Conservation (phyloP, 2,113 vertebrate species). For the Lynx canadensis region DNA sequence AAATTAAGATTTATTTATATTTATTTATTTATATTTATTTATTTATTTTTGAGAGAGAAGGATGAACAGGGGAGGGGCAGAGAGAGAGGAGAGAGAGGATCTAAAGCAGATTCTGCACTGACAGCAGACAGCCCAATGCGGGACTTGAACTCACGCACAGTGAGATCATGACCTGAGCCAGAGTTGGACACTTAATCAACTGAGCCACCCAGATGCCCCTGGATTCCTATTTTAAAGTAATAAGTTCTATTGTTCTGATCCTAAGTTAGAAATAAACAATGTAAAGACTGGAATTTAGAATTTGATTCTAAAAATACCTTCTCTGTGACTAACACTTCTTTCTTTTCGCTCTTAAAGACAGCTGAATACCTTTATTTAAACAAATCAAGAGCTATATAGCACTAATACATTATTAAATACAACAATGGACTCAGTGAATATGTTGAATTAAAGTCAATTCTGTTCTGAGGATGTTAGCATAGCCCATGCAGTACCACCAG, state of each 20-base stretch:
- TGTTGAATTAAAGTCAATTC: neutral
- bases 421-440: neutral
- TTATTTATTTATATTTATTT: too few species aligned
- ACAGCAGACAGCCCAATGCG: too few species aligned
- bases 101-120: too few species aligned
- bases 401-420: neutral
- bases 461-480: neutral
- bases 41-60: too few species aligned
- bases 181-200: too few species aligned
- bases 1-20: too few species aligned
- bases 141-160: too few species aligned
- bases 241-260: neutral
- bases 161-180: too few species aligned
- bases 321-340: neutral
- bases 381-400: neutral
- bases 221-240: neutral
- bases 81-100: too few species aligned
- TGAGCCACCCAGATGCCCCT: too few species aligned
- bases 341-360: neutral
- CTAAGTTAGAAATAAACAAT: neutral
- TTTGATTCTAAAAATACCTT: neutral
- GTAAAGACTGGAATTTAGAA: neutral
- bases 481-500: neutral
- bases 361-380: neutral
- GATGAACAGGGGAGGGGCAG: too few species aligned